A percentile compares a stretch with the other conserved stretches of the same genome.
Conservation (phyloP, 2,113 vertebrate genomes). For the Boulengerochromis microlepis region DNA sequence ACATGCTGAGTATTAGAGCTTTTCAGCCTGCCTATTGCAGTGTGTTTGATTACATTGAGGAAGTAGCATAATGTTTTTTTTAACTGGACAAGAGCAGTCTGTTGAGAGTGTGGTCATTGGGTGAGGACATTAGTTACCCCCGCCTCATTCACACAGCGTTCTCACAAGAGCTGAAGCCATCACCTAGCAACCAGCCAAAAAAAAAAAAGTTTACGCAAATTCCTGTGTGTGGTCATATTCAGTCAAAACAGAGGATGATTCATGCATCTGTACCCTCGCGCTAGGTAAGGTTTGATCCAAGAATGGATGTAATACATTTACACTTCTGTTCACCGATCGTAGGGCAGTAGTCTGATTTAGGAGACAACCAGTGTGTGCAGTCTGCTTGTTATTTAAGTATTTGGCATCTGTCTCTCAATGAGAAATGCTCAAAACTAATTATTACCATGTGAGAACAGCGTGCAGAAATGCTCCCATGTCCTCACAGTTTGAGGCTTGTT, state of each 20-base stretch:
- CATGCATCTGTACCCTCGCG: not conserved
- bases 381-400: constrained; percentile 5
- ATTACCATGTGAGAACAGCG: constrained; percentile 45
- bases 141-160: constrained; percentile 63
- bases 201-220: constrained; percentile 40
- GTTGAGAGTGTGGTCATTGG: constrained; percentile 80
- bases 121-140: constrained; percentile 74
- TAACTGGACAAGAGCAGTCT: constrained; percentile 66
- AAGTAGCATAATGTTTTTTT: constrained; percentile 60
- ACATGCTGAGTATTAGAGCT: constrained; percentile 44
- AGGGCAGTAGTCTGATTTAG: not conserved
- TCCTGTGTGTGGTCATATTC: constrained; percentile 45
- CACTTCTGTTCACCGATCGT: not conserved
- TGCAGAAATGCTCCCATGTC: constrained; percentile 47
- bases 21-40: constrained; percentile 21
- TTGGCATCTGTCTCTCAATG: constrained; percentile 36
- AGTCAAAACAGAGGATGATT: constrained; percentile 8
- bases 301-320: not conserved
- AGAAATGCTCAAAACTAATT: constrained; percentile 47
- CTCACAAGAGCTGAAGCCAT: constrained; percentile 65
- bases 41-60: constrained; percentile 45
- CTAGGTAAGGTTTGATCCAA: not conserved
- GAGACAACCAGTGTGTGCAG: not conserved
- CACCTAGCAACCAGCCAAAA: constrained; percentile 64
- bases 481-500: constrained; percentile 66